These are phyloP conservation scores for Cosmopolites sordidus DNA, from an alignment of 2,888 invertebrate species.

Conservation along the genomic window DNA sequence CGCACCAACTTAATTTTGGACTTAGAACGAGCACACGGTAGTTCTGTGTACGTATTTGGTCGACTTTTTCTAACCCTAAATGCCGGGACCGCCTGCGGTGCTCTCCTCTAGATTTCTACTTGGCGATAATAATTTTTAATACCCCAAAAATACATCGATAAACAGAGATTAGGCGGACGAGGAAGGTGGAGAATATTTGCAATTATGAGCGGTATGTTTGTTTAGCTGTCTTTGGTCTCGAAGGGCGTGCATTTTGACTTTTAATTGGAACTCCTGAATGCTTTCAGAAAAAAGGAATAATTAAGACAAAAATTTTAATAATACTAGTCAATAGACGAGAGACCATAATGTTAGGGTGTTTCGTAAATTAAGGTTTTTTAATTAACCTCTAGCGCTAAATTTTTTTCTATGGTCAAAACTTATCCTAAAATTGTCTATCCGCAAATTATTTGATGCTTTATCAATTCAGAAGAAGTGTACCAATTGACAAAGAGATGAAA, in stretches of 20 bases:
- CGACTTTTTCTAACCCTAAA: neutral
- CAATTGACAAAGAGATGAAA: too few relatives aligned
- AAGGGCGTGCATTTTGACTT: neutral
- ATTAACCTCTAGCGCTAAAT: too few relatives aligned
- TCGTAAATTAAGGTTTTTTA: too few relatives aligned
- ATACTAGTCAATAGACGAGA: too few relatives aligned
- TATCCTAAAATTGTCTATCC: too few relatives aligned
- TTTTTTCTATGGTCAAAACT: too few relatives aligned
- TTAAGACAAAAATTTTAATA: too few relatives aligned
- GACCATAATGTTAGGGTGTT: too few relatives aligned
- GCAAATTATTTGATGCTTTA: too few relatives aligned
- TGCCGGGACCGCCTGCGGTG: slow-evolving; percentile 24
- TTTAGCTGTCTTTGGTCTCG: neutral
- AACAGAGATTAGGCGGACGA: slow-evolving; percentile 5
- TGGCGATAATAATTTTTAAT: slow-evolving; percentile 13
- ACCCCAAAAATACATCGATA: slow-evolving; percentile 9
- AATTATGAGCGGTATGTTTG: neutral
- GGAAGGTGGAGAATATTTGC: neutral
- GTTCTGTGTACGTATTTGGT: neutral
- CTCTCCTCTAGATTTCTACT: slow-evolving; percentile 19
- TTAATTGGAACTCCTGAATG: neutral
- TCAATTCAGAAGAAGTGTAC: too few relatives aligned
- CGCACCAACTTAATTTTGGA: slow-evolving; percentile 1
- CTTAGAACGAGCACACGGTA: neutral
- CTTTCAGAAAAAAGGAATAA: too few relatives aligned